Percentiles rank a stretch among this genome's conserved stretches.
phyloP scores from a whole-genome alignment of 2,888 invertebrate genomes.

The Prosapia bicincta region DNA sequence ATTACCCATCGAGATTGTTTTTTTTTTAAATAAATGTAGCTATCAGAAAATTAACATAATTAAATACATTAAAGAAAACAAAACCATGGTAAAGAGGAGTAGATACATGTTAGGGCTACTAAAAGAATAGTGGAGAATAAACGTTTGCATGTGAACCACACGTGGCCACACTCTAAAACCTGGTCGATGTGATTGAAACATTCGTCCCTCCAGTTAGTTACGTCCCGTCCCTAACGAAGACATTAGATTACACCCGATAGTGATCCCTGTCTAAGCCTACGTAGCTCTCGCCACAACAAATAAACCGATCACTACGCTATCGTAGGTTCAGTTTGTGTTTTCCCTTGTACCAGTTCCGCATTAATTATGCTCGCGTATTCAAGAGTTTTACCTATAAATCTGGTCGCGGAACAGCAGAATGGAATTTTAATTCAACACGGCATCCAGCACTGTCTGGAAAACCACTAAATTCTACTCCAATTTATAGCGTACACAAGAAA shows the following conservation, averaged over 20 bases:
- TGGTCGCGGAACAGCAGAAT: background rate
- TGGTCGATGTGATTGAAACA: too few species aligned
- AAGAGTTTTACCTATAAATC: background rate
- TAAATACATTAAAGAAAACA: too few species aligned
- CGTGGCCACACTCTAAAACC: too few species aligned
- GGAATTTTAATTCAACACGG: background rate
- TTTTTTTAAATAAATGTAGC: too few species aligned
- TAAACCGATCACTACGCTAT: background rate
- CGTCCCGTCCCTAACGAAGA: background rate
- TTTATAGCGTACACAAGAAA: background rate
- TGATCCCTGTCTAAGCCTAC: background rate
- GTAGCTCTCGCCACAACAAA: background rate
- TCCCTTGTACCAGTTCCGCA: background rate
- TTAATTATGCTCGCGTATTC: background rate
- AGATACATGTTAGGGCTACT: too few species aligned
- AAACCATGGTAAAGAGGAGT: too few species aligned
- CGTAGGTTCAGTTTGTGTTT: background rate
- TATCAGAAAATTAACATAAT: too few species aligned
- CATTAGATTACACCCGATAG: background rate
- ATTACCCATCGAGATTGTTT: too few species aligned
- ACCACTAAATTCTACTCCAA: background rate
- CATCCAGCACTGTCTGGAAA: background rate
- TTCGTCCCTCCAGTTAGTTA: too few species aligned
- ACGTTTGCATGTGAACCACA: too few species aligned
- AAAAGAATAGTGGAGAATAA: too few species aligned